phyloP scores from a whole-genome alignment of 2,888 invertebrate genomes.

The Cremastinae sp. region DNA sequence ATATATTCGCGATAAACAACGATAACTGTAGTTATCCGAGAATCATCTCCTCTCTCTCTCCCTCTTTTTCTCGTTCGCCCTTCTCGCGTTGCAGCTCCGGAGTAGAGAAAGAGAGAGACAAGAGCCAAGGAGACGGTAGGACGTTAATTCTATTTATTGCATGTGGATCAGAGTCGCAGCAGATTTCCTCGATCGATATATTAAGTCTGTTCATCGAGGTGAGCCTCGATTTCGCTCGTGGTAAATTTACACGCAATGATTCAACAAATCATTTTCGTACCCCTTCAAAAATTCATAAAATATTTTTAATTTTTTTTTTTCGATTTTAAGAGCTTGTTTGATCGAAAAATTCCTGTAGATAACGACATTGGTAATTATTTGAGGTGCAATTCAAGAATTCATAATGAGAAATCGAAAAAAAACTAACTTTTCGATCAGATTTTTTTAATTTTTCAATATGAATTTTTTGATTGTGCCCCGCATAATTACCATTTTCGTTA shows the following conservation, averaged over 20 bases:
- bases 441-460: too few relatives aligned
- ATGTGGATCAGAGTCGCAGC: constrained; percentile 29
- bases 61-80: neutral
- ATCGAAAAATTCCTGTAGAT: too few relatives aligned
- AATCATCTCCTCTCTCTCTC: constrained; percentile 25
- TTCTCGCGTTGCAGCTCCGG: neutral
- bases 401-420: too few relatives aligned
- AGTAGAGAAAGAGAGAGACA: neutral
- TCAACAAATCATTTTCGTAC: constrained; percentile 14
- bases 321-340: constrained; percentile 17
- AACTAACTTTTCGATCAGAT: too few relatives aligned
- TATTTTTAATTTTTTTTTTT: neutral
- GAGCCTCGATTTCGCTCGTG: neutral
- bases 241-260: neutral
- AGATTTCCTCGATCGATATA: constrained; percentile 48
- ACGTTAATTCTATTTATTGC: constrained; percentile 56
- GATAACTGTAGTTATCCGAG: constrained; percentile 46
- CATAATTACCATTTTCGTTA: too few relatives aligned
- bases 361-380: too few relatives aligned
- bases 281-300: neutral
- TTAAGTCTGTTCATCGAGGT: constrained; percentile 26
- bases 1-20: constrained; percentile 7
- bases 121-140: constrained; percentile 18
- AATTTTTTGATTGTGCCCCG: too few relatives aligned
- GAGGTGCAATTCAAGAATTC: too few relatives aligned